phyloP scores from a whole-genome alignment of 2,797 vertebrate species.

The Prionace glauca region DNA sequence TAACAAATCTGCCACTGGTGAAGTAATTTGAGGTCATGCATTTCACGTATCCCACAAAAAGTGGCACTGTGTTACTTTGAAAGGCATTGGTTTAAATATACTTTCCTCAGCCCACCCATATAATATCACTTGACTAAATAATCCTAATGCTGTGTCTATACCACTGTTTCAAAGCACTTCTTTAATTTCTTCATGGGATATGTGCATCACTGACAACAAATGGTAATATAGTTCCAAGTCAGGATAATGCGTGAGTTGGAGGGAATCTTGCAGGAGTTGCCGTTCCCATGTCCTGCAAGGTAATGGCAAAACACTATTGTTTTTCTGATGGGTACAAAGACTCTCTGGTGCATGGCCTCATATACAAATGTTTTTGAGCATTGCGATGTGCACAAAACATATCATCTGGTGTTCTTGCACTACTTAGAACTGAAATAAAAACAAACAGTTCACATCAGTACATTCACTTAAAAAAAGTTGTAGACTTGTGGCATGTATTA shows the following conservation, averaged over 20 bases:
- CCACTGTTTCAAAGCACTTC: not conserved
- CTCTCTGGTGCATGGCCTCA: not conserved
- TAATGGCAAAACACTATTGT: not conserved
- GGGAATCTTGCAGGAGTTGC: not conserved
- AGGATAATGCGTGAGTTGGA: not conserved
- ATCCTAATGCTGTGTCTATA: not conserved
- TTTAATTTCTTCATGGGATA: no score
- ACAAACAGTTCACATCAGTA: not conserved
- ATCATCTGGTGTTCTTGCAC: not conserved
- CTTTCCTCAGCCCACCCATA: not conserved
- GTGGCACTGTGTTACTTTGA: not conserved
- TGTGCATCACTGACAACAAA: not conserved
- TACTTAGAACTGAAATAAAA: not conserved
- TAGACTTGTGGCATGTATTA: not conserved
- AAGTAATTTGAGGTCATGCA: not conserved
- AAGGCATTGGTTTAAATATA: not conserved
- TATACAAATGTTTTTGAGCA: not conserved
- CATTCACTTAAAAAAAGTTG: not conserved
- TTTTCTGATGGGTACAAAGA: not conserved
- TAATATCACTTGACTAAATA: not conserved
- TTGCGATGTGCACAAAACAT: not conserved
- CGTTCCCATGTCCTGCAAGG: not conserved
- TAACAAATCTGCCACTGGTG: not conserved
- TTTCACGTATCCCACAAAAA: not conserved
- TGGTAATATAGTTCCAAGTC: not conserved